Evolutionary conservation across 2,888 invertebrate species (phyloP).

Genomic region (Drosophila fungiperda): DNA sequence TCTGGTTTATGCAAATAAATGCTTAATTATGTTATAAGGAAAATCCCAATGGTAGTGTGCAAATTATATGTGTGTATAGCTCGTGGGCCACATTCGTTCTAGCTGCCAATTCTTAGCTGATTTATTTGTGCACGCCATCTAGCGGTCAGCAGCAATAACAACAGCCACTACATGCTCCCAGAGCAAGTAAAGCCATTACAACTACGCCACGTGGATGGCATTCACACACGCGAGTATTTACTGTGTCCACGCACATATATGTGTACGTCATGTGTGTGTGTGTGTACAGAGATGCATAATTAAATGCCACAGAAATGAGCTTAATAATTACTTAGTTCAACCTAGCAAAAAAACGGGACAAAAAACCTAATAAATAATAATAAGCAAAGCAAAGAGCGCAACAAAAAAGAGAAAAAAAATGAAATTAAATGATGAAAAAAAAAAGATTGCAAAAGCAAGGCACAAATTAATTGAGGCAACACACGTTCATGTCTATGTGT

Average conservation of each 20-base stretch:
- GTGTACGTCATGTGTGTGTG: background rate
- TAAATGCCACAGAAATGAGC: constrained; percentile 62
- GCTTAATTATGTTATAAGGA: constrained; percentile 54
- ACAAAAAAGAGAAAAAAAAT: constrained; percentile 8
- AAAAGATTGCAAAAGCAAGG: constrained; percentile 26
- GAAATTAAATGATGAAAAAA: constrained; percentile 10
- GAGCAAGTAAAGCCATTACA: constrained; percentile 29
- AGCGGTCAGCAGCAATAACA: constrained; percentile 8
- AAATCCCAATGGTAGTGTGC: constrained; percentile 40
- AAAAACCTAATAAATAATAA: constrained; percentile 49
- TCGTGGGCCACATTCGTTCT: constrained; percentile 10
- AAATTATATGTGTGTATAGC: constrained; percentile 14
- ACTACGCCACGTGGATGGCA: constrained; percentile 36
- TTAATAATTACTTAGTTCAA: constrained; percentile 62
- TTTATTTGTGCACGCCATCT: constrained; percentile 46
- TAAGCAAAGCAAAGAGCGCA: constrained; percentile 37
- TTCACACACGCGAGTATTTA: constrained; percentile 11
- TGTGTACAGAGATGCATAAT: constrained; percentile 53
- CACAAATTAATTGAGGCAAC: constrained; percentile 55
- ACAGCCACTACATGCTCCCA: background rate
- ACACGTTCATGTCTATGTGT: constrained; percentile 31
- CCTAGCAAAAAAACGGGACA: constrained; percentile 22
- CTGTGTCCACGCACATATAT: background rate
- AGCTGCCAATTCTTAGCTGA: constrained; percentile 8
- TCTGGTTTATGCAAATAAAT: constrained; percentile 38